A percentile compares a stretch with the other conserved stretches of the same genome.
Evolutionary conservation across 2,888 invertebrate species (phyloP).

Genomic region (Drosophila kanekoi): DNA sequence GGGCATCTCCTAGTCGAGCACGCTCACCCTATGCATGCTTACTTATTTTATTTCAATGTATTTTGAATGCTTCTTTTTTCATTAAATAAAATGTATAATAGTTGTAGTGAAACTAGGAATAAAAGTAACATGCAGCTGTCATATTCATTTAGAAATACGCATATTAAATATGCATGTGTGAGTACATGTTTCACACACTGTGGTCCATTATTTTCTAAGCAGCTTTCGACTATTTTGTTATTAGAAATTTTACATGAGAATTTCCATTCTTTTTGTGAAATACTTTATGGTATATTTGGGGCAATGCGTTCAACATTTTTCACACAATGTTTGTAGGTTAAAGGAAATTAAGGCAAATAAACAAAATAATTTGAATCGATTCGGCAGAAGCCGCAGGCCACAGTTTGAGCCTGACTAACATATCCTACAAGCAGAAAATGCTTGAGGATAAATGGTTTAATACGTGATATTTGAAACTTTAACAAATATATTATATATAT

Average conservation of each 20-base stretch:
- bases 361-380: background rate
- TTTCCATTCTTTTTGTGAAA: background rate
- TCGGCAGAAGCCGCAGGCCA: too few species aligned
- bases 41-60: background rate
- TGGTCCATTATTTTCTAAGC: conserved; percentile 15
- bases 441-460: too few species aligned
- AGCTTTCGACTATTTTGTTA: background rate
- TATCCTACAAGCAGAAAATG: too few species aligned
- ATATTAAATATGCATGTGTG: conserved; percentile 3
- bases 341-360: background rate
- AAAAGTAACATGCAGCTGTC: conserved; percentile 21
- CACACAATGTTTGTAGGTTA: background rate
- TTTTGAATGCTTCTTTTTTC: background rate
- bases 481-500: too few species aligned
- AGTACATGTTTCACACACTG: background rate
- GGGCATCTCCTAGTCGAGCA: background rate
- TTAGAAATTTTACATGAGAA: background rate
- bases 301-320: background rate
- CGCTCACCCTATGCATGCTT: too few species aligned
- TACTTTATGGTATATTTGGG: background rate
- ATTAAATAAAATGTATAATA: conserved; percentile 4
- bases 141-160: conserved; percentile 6
- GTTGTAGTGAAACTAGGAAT: background rate
- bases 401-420: too few species aligned
- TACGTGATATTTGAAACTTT: too few species aligned